A percentile compares a stretch with the other conserved stretches of the same genome.
These are phyloP conservation scores for Zosterops japonicus DNA, from an alignment of 2,113 vertebrate genomes.

Conservation along the genomic window DNA sequence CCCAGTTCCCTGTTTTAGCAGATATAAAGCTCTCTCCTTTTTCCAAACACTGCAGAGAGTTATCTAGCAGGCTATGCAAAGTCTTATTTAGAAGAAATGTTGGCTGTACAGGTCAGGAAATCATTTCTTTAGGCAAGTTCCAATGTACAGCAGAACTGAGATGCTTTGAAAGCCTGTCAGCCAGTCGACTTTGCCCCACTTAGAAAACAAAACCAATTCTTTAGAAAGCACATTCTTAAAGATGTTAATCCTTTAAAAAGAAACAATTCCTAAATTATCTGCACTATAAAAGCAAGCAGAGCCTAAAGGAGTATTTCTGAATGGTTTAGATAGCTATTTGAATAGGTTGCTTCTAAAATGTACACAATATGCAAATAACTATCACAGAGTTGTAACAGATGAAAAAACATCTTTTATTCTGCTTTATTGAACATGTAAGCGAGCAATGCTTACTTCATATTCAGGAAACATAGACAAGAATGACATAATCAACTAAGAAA, in stretches of 20 bases:
- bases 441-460: not conserved
- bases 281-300: not conserved
- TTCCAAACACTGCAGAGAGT: not conserved
- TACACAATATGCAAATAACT: not conserved
- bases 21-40: not conserved
- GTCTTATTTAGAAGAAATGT: not conserved
- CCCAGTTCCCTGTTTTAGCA: not conserved
- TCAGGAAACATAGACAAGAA: not conserved
- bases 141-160: not conserved
- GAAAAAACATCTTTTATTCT: not conserved
- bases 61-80: not conserved
- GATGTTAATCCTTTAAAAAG: conserved; percentile 28
- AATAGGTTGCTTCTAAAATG: not conserved
- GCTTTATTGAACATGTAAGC: not conserved
- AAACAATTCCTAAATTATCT: conserved; percentile 14
- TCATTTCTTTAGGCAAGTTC: not conserved
- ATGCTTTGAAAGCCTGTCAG: not conserved
- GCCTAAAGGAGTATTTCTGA: not conserved
- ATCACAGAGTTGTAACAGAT: not conserved
- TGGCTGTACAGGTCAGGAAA: not conserved
- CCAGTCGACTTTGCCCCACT: not conserved
- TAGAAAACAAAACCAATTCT: conserved; percentile 24
- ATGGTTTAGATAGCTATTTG: not conserved
- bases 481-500: not conserved
- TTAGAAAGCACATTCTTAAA: not conserved